Evolutionary conservation across 2,113 vertebrate species (phyloP).

Genomic region (Brachionichthys hirsutus): DNA sequence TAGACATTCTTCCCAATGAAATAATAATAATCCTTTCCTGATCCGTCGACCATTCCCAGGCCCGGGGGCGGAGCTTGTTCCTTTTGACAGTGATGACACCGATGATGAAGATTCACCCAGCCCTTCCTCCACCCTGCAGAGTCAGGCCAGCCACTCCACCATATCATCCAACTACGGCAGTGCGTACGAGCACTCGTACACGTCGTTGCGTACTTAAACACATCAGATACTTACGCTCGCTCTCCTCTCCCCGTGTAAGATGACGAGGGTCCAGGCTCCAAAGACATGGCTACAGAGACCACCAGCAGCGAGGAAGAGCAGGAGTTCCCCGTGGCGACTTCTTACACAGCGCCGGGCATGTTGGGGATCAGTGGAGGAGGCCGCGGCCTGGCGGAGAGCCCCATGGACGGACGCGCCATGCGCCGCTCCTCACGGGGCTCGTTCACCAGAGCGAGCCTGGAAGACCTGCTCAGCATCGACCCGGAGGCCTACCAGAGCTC

Average conservation of each 20-base stretch:
- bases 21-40: neutral
- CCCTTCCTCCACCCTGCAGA: slow-evolving; percentile 94
- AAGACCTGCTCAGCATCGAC: slow-evolving; percentile 93
- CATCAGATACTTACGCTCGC: neutral
- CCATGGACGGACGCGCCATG: slow-evolving; percentile 88
- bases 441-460: slow-evolving; percentile 92
- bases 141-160: slow-evolving; percentile 96
- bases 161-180: slow-evolving; percentile 96
- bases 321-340: slow-evolving; percentile 82
- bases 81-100: slow-evolving; percentile 94
- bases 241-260: slow-evolving; percentile 67
- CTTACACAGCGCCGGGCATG: slow-evolving; percentile 73
- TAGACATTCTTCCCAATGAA: neutral
- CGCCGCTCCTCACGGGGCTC: slow-evolving; percentile 92
- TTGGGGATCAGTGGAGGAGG: slow-evolving; percentile 45
- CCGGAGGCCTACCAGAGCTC: slow-evolving; percentile 96
- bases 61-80: slow-evolving; percentile 83
- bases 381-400: slow-evolving; percentile 78
- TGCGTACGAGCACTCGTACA: slow-evolving; percentile 73
- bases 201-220: neutral
- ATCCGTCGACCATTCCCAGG: slow-evolving; percentile 27
- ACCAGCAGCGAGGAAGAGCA: slow-evolving; percentile 98
- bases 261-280: slow-evolving; percentile 88
- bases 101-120: slow-evolving; percentile 97
- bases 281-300: slow-evolving; percentile 88